Percentiles rank a stretch among this genome's conserved stretches.
phyloP scores from a whole-genome alignment of 2,113 vertebrate species.

The Ammodytes marinus region DNA sequence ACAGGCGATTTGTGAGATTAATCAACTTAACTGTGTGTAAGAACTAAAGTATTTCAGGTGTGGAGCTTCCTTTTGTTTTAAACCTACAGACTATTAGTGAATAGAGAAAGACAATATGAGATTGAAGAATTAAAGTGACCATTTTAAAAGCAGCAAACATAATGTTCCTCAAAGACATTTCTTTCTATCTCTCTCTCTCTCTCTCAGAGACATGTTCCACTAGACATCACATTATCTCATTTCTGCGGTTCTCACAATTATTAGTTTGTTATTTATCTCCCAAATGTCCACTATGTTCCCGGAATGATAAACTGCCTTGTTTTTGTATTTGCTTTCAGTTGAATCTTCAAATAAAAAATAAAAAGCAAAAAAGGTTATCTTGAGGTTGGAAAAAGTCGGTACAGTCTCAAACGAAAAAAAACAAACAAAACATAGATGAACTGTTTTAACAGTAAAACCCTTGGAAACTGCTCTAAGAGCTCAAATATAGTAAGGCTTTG shows the following conservation, averaged over 20 bases:
- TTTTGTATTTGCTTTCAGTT: constrained; percentile 67
- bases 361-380: constrained; percentile 67
- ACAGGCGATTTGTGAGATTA: constrained; percentile 51
- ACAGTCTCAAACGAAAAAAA: constrained; percentile 71
- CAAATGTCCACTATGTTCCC: constrained; percentile 70
- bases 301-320: constrained; percentile 61
- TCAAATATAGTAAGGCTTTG: constrained; percentile 74
- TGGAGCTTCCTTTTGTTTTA: constrained; percentile 57
- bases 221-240: constrained; percentile 72
- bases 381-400: constrained; percentile 66
- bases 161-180: constrained; percentile 80
- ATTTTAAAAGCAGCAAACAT: constrained; percentile 86
- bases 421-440: constrained; percentile 74
- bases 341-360: constrained; percentile 51
- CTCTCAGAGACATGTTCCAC: constrained; percentile 74
- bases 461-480: constrained; percentile 85
- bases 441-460: constrained; percentile 87
- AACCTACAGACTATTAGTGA: constrained; percentile 60
- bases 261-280: constrained; percentile 61
- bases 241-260: constrained; percentile 69
- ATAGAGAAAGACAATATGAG: constrained; percentile 75
- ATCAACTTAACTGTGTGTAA: constrained; percentile 44
- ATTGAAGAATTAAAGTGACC: constrained; percentile 86
- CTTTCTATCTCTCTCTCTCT: constrained; percentile 53
- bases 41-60: constrained; percentile 50